phyloP scores from a whole-genome alignment of 2,113 vertebrate genomes.

The Perca fluviatilis region DNA sequence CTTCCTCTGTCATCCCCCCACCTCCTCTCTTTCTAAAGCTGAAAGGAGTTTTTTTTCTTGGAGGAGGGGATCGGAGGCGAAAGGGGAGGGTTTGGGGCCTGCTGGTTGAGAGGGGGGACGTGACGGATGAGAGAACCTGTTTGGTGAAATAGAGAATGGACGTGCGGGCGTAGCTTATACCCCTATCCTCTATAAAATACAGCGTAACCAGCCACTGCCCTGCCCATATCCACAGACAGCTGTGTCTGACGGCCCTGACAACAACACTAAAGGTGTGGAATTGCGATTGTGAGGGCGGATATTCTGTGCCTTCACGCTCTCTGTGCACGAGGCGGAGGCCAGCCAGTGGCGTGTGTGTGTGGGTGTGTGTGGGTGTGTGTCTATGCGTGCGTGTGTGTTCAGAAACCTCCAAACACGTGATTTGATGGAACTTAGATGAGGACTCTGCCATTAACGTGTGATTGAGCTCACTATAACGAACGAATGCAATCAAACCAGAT shows the following conservation, averaged over 20 bases:
- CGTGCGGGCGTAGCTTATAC: conserved; percentile 56
- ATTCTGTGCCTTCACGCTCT: conserved; percentile 53
- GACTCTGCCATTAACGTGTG: conserved; percentile 10
- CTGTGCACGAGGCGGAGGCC: background rate
- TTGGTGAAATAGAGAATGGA: conserved; percentile 61
- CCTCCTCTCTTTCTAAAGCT: conserved; percentile 26
- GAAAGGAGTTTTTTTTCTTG: conserved; percentile 49
- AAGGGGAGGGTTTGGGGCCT: conserved; percentile 46
- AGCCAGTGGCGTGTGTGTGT: background rate
- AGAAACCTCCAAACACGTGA: conserved; percentile 17
- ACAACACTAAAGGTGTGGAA: conserved; percentile 70
- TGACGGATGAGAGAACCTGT: conserved; percentile 80
- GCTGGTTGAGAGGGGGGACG: conserved; percentile 55
- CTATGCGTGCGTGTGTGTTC: background rate
- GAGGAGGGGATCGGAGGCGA: conserved; percentile 45
- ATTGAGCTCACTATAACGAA: conserved; percentile 30
- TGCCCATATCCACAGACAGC: conserved; percentile 68
- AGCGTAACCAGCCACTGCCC: conserved; percentile 43
- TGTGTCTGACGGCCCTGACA: conserved; percentile 70
- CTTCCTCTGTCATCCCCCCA: conserved; percentile 37
- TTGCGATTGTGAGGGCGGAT: conserved; percentile 60
- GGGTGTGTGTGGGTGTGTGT: conserved; percentile 6
- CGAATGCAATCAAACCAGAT: conserved; percentile 63
- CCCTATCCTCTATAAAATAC: conserved; percentile 65
- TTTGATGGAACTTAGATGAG: conserved; percentile 18